phyloP scores from a whole-genome alignment of 2,113 vertebrate species.

The Lichenostomus cassidix region DNA sequence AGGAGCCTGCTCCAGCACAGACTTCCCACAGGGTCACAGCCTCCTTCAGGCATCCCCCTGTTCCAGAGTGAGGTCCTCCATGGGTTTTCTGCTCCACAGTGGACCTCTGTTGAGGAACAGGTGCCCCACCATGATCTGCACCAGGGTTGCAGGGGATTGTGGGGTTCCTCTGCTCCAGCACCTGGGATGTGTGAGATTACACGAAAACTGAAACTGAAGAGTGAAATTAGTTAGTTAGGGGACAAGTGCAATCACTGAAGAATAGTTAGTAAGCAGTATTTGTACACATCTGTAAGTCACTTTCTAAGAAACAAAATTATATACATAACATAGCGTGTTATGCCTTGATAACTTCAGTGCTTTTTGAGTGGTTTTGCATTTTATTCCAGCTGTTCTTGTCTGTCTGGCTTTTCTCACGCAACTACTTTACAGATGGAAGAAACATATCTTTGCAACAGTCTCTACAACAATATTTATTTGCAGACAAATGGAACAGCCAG shows the following conservation, averaged over 20 bases:
- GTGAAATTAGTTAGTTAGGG: not conserved
- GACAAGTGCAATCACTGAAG: not conserved
- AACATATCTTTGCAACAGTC: rapidly evolving
- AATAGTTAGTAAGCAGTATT: not conserved
- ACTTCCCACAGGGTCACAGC: not conserved
- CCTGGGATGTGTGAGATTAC: not conserved
- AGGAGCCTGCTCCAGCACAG: not conserved
- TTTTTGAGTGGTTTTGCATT: not conserved
- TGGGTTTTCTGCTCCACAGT: not conserved
- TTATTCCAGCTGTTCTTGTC: not conserved
- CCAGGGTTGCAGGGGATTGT: not conserved
- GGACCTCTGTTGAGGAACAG: rapidly evolving
- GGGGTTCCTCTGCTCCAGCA: not conserved
- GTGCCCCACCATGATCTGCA: not conserved
- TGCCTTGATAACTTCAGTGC: not conserved
- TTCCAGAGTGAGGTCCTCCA: not conserved
- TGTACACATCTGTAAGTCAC: not conserved
- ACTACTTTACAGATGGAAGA: not conserved
- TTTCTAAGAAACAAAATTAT: not conserved
- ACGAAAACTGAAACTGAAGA: not conserved
- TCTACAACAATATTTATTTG: not conserved
- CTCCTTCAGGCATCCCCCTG: not conserved
- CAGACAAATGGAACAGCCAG: not conserved
- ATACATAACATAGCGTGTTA: not conserved
- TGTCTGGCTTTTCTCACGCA: not conserved